Percentiles rank a stretch among this genome's conserved stretches.
phyloP scores from a whole-genome alignment of 2,888 invertebrate species.

The Lottia scabra region DNA sequence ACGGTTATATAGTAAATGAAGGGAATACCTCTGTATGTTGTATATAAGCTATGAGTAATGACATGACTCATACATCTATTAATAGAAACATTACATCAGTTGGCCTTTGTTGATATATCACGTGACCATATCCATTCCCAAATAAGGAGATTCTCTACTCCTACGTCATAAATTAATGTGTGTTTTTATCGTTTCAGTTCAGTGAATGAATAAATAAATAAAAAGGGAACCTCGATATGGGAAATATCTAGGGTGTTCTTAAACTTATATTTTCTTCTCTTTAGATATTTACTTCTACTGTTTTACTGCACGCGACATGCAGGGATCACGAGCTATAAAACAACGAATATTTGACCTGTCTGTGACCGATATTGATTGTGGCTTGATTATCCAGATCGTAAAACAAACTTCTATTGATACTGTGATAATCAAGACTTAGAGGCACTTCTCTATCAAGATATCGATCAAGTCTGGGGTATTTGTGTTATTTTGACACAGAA shows the following conservation, averaged over 20 bases:
- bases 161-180: background rate
- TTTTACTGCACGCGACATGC: no score
- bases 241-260: no score
- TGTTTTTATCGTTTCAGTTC: background rate
- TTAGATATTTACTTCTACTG: no score
- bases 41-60: constrained; percentile 3
- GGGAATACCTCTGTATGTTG: constrained; percentile 40
- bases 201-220: background rate
- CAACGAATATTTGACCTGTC: background rate
- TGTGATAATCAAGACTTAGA: background rate
- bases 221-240: background rate
- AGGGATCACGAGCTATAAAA: no score
- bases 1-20: constrained; percentile 33
- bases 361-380: background rate
- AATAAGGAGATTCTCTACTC: background rate
- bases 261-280: no score
- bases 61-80: background rate
- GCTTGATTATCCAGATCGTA: background rate
- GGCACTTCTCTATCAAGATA: background rate
- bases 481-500: no score
- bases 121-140: background rate
- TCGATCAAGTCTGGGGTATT: background rate
- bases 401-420: background rate
- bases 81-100: background rate
- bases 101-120: background rate